Evolutionary conservation across 2,113 vertebrate genomes (phyloP).

Genomic region (Gavia stellata): DNA sequence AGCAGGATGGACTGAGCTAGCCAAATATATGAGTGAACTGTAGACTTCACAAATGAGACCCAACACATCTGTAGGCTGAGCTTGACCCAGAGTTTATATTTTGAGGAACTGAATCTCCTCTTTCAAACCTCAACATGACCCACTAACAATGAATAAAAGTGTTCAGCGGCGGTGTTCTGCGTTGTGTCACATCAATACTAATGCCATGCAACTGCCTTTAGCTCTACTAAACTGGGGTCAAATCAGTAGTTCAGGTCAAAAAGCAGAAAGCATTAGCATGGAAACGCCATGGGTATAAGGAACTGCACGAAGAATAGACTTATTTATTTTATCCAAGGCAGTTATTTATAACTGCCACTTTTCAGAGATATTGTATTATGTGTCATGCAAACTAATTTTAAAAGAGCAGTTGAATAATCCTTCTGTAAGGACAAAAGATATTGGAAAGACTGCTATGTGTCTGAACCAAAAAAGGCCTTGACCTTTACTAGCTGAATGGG

Average conservation of each 20-base stretch:
- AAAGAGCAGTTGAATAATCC: slow-evolving; percentile 14
- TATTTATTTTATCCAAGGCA: neutral
- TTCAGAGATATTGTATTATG: neutral
- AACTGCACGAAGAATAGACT: neutral
- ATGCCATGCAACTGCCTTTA: neutral
- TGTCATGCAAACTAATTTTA: slow-evolving; percentile 30
- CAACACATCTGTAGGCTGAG: neutral
- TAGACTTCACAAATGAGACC: neutral
- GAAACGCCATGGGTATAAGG: neutral
- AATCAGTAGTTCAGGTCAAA: neutral
- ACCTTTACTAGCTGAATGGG: slow-evolving; percentile 46
- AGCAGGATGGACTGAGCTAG: neutral
- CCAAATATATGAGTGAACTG: neutral
- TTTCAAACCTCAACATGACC: neutral
- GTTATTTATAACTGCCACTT: neutral
- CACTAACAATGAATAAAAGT: neutral
- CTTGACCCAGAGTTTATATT: neutral
- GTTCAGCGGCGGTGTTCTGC: neutral
- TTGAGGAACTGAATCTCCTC: neutral
- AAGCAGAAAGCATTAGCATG: neutral
- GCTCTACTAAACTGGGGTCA: neutral
- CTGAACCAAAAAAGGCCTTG: slow-evolving; percentile 21
- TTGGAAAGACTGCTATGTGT: neutral
- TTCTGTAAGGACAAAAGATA: slow-evolving; percentile 17
- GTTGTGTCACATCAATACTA: neutral